Conservation (phyloP, 1,140 invertebrate species). For the Planococcus citri region DNA sequence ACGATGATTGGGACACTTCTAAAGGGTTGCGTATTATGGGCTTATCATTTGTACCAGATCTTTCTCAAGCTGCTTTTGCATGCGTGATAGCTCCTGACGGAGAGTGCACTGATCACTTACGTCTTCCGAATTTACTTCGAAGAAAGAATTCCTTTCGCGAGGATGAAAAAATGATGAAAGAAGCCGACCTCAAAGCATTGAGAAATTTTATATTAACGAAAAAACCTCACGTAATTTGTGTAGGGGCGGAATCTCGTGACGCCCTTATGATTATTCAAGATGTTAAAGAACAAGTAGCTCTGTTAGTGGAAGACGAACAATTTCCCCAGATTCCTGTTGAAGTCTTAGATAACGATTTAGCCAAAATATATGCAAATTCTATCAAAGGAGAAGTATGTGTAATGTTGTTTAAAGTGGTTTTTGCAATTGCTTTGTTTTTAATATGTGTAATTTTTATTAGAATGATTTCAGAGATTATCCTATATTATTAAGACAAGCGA, state of each 20-base stretch:
- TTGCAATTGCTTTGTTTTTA: background rate
- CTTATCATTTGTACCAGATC: conserved; percentile 76
- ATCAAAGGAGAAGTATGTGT: conserved; percentile 68
- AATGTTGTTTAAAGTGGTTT: conserved; percentile 26
- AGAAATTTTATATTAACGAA: conserved; percentile 77
- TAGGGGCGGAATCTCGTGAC: conserved; percentile 82
- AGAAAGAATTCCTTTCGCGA: conserved; percentile 60
- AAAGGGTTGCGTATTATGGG: conserved; percentile 79
- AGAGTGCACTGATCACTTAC: conserved; percentile 79
- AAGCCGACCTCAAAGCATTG: conserved; percentile 67
- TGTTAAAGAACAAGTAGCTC: conserved; percentile 59
- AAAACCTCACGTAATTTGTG: conserved; percentile 85
- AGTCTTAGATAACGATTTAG: conserved; percentile 83
- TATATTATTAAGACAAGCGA: conserved; percentile 69
- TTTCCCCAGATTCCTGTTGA: conserved; percentile 80
- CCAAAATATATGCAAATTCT: conserved; percentile 81
- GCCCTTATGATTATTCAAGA: conserved; percentile 77
- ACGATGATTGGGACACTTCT: conserved; percentile 78
- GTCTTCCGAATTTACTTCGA: conserved; percentile 72
- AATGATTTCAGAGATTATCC: conserved; percentile 88
- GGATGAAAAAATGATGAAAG: conserved; percentile 57
- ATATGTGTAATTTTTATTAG: conserved; percentile 32
- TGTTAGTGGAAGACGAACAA: conserved; percentile 69
- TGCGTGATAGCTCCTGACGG: conserved; percentile 77
- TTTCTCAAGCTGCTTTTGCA: conserved; percentile 75